Evolutionary conservation across 1,140 invertebrate genomes (phyloP).

Genomic region (Maconellicoccus hirsutus): DNA sequence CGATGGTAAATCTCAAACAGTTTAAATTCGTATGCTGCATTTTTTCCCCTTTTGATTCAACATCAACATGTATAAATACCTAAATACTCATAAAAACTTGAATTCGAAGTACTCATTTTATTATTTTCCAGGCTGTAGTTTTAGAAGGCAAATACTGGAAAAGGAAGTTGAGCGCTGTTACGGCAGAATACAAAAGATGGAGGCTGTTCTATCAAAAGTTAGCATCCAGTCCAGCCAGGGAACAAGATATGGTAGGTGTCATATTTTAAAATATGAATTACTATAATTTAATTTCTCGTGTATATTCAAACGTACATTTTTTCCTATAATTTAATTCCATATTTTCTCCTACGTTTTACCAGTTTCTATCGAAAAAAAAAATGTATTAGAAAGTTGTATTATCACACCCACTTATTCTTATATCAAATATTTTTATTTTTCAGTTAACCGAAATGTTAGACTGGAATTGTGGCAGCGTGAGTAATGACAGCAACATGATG

Average conservation of each 20-base stretch:
- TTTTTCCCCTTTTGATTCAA: too few species aligned
- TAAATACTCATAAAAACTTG: too few species aligned
- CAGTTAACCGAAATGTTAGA: conserved; percentile 66
- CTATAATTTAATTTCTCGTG: too few species aligned
- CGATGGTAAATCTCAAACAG: too few species aligned
- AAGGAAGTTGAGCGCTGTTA: conserved; percentile 85
- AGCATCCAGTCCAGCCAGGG: background rate
- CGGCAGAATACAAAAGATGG: conserved; percentile 99
- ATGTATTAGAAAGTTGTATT: background rate
- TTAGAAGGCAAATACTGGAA: conserved; percentile 99
- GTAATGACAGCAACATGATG: conserved; percentile 52
- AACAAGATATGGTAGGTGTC: background rate
- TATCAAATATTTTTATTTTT: conserved; percentile 18
- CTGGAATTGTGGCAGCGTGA: conserved; percentile 48
- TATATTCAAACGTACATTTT: too few species aligned
- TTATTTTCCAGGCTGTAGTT: conserved; percentile 61
- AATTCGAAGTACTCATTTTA: too few species aligned
- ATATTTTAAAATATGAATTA: background rate
- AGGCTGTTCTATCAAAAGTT: conserved; percentile 82
- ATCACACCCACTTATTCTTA: too few species aligned
- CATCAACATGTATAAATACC: too few species aligned
- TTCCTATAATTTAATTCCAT: too few species aligned
- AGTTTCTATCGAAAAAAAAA: background rate
- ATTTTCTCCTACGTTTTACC: too few species aligned
- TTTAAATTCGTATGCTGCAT: too few species aligned